Evolutionary conservation across 1,140 invertebrate species (phyloP), one percentile per base, ranked within the genome.

Genomic region (Fopius arisanus): DNA sequence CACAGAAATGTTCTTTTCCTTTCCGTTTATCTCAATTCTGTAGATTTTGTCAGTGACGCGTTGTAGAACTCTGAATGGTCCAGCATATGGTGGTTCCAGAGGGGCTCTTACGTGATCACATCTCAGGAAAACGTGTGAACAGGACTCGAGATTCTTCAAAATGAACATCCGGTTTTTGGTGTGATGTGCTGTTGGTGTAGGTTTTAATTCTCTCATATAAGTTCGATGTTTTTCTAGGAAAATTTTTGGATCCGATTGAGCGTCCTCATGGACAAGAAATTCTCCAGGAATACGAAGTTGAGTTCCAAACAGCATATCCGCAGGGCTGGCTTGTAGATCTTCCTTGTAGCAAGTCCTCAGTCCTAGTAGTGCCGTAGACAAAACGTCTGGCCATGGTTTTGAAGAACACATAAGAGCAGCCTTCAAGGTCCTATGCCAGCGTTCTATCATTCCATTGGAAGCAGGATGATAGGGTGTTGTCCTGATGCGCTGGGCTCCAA

Each of bases 201-300:
- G 75, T 62, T 51, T 33, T 14, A 78, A 10, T 0, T 63, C 66
- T 4, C 23, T 10, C 71, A 80, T 78, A 33, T 41, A 33, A 26
- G 62, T 14, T 9, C 72, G 0, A n/a, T 78, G 31, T 21, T 76
- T 41, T 48, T 75, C 70, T 1, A 73, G 59, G 41, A 75, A 78
- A 21, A 65, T 62, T 26, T 59, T 14, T 28, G 75, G 68, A 1
- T 63, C 33, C 29, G 0, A 1, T 10, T 21, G 14, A 1, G 26
- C 7, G 2, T 43, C 43, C 7, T 63, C 19, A n/a, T 33, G 1
- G 2, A 51, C 67, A 63, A 87, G 79, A 3, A 85, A 82, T 75
- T 87, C 83, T 1, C 81, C 81, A 7, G 81, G 79, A 4, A 84
- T 62, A 16, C 80, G 51, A n/a, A 83, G 51, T 16, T 78, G 68